phyloP scores from a whole-genome alignment of 37 sponge, comb jelly and placozoan genomes.

The Agelas oroides region DNA sequence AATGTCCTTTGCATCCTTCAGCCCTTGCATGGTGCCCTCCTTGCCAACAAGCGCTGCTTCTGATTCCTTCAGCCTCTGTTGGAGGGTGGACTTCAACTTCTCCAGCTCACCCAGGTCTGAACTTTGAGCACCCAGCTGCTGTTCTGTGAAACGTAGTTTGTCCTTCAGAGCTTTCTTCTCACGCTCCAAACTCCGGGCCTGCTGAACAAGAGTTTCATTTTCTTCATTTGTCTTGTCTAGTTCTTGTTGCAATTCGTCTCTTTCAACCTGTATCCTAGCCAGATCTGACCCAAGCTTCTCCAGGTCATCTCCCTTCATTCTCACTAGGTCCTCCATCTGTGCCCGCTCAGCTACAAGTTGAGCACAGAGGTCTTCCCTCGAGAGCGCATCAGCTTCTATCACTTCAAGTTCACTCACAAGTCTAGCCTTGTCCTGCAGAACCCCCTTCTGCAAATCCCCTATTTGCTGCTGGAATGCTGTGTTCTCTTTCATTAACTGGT shows the following conservation, averaged over 20 bases:
- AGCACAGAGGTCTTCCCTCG: constrained; percentile 54
- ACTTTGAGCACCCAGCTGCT: constrained; percentile 7
- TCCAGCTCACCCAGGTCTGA: constrained; percentile 41
- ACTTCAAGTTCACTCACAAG: constrained; percentile 76
- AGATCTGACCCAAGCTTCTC: constrained; percentile 44
- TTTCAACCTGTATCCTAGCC: constrained; percentile 9
- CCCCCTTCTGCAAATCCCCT: constrained; percentile 57
- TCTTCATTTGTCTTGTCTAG: constrained; percentile 22
- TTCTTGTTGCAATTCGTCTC: constrained; percentile 25
- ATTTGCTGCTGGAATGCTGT: constrained; percentile 58
- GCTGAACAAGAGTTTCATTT: not conserved
- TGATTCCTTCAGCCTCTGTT: constrained; percentile 18
- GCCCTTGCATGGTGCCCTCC: constrained; percentile 35
- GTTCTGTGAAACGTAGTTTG: constrained; percentile 1
- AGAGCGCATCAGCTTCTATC: constrained; percentile 77
- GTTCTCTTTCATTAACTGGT: constrained; percentile 68
- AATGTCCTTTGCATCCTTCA: constrained; percentile 56
- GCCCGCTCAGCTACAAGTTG: constrained; percentile 43
- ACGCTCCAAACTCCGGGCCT: not conserved
- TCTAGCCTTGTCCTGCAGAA: constrained; percentile 72
- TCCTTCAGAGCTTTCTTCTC: constrained; percentile 2
- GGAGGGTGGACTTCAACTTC: constrained; percentile 40
- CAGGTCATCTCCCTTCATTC: constrained; percentile 22
- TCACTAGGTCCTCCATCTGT: constrained; percentile 47
- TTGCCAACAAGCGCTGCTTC: constrained; percentile 47